Evolutionary conservation across 2,113 vertebrate genomes (phyloP).

Genomic region (Rana temporaria): DNA sequence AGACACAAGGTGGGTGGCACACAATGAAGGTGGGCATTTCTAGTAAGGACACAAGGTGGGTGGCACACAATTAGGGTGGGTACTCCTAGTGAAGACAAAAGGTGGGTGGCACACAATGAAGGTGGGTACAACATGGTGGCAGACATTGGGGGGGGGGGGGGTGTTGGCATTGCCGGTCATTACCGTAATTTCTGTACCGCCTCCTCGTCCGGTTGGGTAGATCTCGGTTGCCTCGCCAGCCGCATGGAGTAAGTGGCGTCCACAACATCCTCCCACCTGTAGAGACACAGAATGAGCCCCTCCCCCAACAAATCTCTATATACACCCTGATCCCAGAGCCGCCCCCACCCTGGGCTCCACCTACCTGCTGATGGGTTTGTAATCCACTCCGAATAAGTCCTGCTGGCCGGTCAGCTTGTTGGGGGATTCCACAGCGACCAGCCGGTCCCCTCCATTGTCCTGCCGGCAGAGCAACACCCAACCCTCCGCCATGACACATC

Average conservation of each 20-base stretch:
- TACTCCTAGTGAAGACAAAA: too few species aligned
- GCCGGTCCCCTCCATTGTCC: conserved; percentile 88
- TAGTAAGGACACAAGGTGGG: too few species aligned
- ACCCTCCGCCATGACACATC: conserved; percentile 87
- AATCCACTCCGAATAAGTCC: conserved; percentile 92
- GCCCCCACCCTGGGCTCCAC: too few species aligned
- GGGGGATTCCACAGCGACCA: conserved; percentile 89
- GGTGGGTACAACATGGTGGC: too few species aligned
- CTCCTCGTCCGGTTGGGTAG: conserved; percentile 79
- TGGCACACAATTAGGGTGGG: too few species aligned
- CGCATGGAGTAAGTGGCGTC: conserved; percentile 86
- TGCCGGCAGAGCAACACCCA: conserved; percentile 94
- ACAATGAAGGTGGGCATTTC: too few species aligned
- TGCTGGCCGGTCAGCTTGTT: conserved; percentile 88
- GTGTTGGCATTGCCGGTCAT: conserved; percentile 36
- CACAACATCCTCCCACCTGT: conserved; percentile 94
- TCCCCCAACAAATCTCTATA: neutral
- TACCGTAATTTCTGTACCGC: conserved; percentile 92
- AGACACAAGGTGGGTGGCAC: too few species aligned
- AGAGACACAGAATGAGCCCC: conserved; percentile 4
- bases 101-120: too few species aligned
- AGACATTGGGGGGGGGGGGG: neutral
- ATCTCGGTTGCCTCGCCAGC: conserved; percentile 83
- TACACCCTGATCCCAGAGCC: too few species aligned
- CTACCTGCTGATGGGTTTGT: conserved; percentile 86